phyloP scores from a whole-genome alignment of 2,113 vertebrate species.

The Coturnix japonica region DNA sequence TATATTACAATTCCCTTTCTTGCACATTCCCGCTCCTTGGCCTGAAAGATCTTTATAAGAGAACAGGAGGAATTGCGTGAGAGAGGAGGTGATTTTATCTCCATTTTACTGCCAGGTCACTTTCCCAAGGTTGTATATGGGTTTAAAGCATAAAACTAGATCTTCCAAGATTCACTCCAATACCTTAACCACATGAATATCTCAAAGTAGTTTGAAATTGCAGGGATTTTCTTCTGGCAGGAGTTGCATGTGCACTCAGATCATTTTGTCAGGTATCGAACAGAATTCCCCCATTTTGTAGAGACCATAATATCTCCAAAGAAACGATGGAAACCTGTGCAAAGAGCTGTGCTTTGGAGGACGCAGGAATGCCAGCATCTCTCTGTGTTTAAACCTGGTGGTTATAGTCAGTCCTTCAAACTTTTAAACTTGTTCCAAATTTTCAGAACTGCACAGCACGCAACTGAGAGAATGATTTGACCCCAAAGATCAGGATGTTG shows the following conservation, averaged over 20 bases:
- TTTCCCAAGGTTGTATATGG: not conserved
- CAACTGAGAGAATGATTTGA: slow-evolving; percentile 45
- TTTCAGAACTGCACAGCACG: slow-evolving; percentile 59
- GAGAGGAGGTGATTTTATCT: not conserved
- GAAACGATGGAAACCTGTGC: not conserved
- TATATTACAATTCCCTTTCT: not conserved
- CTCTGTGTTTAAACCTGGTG: not conserved
- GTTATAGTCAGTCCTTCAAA: slow-evolving; percentile 43
- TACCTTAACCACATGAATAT: not conserved
- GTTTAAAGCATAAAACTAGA: not conserved
- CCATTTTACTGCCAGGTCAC: not conserved
- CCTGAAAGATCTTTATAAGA: not conserved
- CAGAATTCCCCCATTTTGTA: not conserved
- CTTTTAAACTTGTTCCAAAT: slow-evolving; percentile 43
- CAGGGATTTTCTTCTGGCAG: not conserved
- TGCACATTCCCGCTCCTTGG: not conserved
- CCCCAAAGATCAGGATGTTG: slow-evolving; percentile 45
- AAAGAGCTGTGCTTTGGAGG: not conserved
- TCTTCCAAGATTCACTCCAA: not conserved
- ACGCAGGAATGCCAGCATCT: not conserved
- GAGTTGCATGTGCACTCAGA: not conserved
- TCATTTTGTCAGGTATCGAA: not conserved
- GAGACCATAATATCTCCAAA: not conserved
- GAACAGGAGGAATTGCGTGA: not conserved
- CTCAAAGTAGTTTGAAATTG: not conserved